phyloP scores from a whole-genome alignment of 1,140 invertebrate genomes.

The Hylyphantes graminicola region DNA sequence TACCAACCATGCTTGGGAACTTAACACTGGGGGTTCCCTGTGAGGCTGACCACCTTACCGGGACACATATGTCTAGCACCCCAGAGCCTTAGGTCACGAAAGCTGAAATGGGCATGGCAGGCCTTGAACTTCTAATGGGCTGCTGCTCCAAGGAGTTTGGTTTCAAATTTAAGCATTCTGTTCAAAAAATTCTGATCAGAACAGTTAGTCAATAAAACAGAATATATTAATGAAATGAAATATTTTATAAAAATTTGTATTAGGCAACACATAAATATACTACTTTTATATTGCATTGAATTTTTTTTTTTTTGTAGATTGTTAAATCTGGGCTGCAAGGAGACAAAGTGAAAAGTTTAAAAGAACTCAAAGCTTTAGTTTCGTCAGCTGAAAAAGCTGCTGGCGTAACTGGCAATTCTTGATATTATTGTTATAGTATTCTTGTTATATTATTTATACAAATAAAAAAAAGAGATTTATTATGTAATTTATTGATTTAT shows the following conservation, averaged over 20 bases:
- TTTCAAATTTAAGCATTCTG: not conserved
- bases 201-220: not conserved
- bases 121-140: no score
- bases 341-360: slow-evolving; percentile 2
- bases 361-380: not conserved
- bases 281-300: not conserved
- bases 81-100: no score
- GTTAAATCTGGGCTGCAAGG: not conserved
- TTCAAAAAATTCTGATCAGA: not conserved
- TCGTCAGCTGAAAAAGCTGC: slow-evolving; percentile 13
- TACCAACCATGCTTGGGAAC: no score
- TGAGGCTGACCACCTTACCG: no score
- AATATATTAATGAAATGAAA: not conserved
- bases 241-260: not conserved
- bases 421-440: no score
- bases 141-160: not conserved
- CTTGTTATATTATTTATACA: no score
- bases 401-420: no score
- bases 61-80: no score
- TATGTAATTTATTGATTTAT: no score
- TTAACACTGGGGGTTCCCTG: no score
- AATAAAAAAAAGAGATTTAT: no score
- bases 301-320: slow-evolving; percentile 6
- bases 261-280: not conserved
- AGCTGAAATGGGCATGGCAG: no score